Conservation (phyloP, 1,140 invertebrate genomes). For the Microvelia longipes region DNA sequence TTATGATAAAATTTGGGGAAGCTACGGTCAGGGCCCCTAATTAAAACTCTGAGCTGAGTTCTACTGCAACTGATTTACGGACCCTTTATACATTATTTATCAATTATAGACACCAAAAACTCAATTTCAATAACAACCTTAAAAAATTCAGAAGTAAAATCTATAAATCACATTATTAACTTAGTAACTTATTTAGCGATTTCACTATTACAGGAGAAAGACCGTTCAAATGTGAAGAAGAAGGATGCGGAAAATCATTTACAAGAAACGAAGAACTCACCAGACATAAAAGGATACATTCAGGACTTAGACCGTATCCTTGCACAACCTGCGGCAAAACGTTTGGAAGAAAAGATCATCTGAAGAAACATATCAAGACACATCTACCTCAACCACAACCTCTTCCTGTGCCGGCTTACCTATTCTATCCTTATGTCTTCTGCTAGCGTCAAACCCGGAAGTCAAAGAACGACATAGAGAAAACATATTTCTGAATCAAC, state of each 20-base stretch:
- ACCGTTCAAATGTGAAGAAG: constrained; percentile 69
- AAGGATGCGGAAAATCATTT: constrained; percentile 74
- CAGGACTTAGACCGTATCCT: constrained; percentile 59
- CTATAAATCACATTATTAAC: no score
- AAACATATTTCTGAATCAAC: no score
- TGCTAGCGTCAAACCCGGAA: constrained; percentile 4
- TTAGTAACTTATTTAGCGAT: no score
- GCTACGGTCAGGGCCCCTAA: no score
- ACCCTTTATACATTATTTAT: no score
- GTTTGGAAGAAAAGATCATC: constrained; percentile 76
- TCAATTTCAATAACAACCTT: no score
- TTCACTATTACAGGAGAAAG: constrained; percentile 48
- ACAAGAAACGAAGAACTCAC: constrained; percentile 87
- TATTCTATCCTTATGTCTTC: constrained; percentile 18
- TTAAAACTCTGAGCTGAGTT: no score
- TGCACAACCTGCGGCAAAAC: constrained; percentile 67
- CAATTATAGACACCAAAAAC: no score
- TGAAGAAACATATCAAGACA: constrained; percentile 66
- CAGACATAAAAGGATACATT: constrained; percentile 78
- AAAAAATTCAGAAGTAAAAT: no score
- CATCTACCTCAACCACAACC: constrained; percentile 33
- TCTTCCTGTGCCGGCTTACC: constrained; percentile 6
- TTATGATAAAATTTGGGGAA: no score
- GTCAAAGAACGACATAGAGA: no score
- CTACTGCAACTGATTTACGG: no score